Percentiles rank a stretch among this genome's conserved stretches.
Conservation (phyloP, 2,797 vertebrate genomes). For the Cheirogaleus major region DNA sequence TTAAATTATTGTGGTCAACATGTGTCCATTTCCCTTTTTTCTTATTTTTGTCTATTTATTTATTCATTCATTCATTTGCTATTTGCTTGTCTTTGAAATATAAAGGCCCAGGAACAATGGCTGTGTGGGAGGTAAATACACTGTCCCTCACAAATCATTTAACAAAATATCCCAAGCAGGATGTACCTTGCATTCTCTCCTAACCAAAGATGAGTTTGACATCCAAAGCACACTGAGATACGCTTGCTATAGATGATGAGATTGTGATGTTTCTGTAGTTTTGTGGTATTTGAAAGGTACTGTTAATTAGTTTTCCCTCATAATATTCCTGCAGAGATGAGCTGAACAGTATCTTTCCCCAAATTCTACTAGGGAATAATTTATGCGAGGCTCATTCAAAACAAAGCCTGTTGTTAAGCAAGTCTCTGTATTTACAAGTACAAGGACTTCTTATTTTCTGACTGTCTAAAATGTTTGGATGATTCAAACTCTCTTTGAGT, state of each 20-base stretch:
- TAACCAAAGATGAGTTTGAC: not conserved
- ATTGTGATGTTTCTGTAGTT: not conserved
- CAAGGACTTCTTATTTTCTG: not conserved
- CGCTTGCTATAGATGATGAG: not conserved
- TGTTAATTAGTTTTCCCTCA: conserved; percentile 23
- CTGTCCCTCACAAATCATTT: not conserved
- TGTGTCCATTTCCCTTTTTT: not conserved
- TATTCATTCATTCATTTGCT: not conserved
- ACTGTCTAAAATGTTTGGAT: conserved; percentile 9
- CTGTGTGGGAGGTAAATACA: not conserved
- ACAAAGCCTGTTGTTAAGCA: not conserved
- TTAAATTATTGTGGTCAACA: not conserved
- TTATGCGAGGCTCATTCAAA: not conserved
- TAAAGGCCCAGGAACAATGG: not conserved
- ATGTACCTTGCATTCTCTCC: not conserved
- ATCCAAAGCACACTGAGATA: not conserved
- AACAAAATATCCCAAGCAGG: not conserved
- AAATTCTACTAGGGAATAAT: not conserved
- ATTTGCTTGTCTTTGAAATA: conserved; percentile 33
- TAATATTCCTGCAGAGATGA: not conserved
- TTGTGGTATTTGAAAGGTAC: not conserved
- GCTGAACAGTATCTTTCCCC: not conserved
- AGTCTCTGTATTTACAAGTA: not conserved
- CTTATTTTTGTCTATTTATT: not conserved
- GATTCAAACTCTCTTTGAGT: conserved; percentile 13